Evolutionary conservation across 2,797 vertebrate species (phyloP), one percentile per base, ranked within the genome.

Genomic region (Melanotaenia parkinsoni): DNA sequence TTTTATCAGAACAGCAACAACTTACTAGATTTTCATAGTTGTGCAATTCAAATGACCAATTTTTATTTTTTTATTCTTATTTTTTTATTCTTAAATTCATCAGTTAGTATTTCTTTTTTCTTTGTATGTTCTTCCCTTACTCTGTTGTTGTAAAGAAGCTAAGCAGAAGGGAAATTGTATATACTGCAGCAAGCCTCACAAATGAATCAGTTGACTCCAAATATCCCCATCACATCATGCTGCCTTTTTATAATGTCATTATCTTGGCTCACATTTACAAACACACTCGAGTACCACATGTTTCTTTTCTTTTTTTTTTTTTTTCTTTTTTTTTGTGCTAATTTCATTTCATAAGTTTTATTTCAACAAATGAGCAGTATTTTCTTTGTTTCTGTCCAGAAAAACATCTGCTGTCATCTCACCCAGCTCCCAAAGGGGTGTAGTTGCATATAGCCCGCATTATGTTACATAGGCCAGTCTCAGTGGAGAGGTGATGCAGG

Each of bases 131-230:
- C 12, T 26, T 24, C 9, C 13, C 4, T 13, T 30, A 40, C 10
- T 6, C 14, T 9, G 13, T 45, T 37, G 22, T 26, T 35, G 22
- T 40, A 51, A 24, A n/a, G 10, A 28, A 73, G 69, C 66, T 43
- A 13, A 76, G 70, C 47, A 58, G 58, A 73, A 69, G 70, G 76
- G 75, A 76, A 83, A 86, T 76, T 74, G 84, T 86, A 88, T 78
- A 71, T 67, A 28, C 53, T 67, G 61, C 68, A 74, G 71, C 10
- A 30, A 62, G 54, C 32, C 58, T 11, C 32, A 53, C 58, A 62
- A 51, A 20, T 62, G 72, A 72, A 38, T 61, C 50, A 6, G 8
- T 20, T 45, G 43, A 2, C 67, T 45, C 50, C 7, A 0, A 20
- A 45, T 20, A 16, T 5, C 10, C 20, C 65, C 38, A 3, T 58